phyloP scores from a whole-genome alignment of 1,140 invertebrate genomes.

The Drosophila sproati region DNA sequence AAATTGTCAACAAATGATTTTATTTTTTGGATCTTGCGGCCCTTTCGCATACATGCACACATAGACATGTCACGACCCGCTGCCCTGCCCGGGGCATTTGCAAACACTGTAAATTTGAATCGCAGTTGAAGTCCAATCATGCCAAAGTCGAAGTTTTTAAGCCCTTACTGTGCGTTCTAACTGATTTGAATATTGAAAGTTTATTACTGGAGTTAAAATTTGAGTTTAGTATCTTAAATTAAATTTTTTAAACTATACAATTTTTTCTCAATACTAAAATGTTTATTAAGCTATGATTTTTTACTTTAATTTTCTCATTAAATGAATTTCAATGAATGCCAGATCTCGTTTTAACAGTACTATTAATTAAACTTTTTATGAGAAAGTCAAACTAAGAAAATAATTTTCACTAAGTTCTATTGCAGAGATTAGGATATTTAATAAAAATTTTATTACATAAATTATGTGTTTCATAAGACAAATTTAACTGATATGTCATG shows the following conservation, averaged over 20 bases:
- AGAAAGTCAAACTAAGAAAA: background rate
- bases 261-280: too few species aligned
- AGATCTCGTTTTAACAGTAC: too few species aligned
- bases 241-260: too few species aligned
- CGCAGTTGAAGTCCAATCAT: constrained; percentile 53
- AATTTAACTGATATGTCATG: background rate
- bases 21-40: constrained; percentile 63
- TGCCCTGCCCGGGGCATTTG: constrained; percentile 59
- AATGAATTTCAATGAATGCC: too few species aligned
- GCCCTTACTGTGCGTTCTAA: background rate
- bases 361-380: too few species aligned
- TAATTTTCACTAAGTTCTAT: background rate
- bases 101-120: constrained; percentile 72
- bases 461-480: background rate
- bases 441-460: background rate
- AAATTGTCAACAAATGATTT: constrained; percentile 83
- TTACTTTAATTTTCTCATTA: too few species aligned
- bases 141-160: constrained; percentile 14
- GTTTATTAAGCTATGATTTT: too few species aligned
- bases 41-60: constrained; percentile 30
- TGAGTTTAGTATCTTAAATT: too few species aligned
- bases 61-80: constrained; percentile 37
- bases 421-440: background rate
- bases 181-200: background rate
- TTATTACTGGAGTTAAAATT: too few species aligned